Conservation (phyloP, 2,888 invertebrate genomes). For the Eupeodes latifasciatus region DNA sequence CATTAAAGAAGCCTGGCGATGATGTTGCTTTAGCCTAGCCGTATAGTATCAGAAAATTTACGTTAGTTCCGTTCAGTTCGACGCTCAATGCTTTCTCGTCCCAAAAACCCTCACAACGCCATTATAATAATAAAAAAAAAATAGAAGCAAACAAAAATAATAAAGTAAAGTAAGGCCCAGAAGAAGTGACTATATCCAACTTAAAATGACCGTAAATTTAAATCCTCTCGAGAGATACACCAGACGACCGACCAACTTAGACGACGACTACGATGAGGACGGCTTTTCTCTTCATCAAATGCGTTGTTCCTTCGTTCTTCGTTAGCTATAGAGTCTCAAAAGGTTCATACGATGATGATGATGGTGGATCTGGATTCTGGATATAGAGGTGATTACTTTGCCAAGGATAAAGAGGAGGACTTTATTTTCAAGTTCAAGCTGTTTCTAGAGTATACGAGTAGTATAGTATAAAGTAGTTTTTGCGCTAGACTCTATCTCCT, state of each 20-base stretch:
- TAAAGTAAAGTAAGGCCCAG: constrained; percentile 42
- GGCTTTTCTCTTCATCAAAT: constrained; percentile 37
- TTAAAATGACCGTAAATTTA: constrained; percentile 76
- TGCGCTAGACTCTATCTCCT: constrained; percentile 44
- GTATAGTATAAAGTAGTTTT: constrained; percentile 38
- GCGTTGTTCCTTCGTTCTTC: constrained; percentile 41
- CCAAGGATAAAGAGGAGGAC: constrained; percentile 43
- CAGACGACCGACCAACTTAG: background rate
- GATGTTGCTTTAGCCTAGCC: too few relatives aligned
- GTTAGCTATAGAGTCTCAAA: constrained; percentile 5
- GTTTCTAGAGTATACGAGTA: constrained; percentile 10
- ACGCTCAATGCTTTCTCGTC: background rate
- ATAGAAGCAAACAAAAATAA: background rate
- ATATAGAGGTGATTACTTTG: constrained; percentile 45
- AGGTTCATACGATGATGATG: constrained; percentile 8
- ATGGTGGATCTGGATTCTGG: constrained; percentile 1
- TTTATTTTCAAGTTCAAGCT: constrained; percentile 32
- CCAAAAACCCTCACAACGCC: background rate
- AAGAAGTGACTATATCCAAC: constrained; percentile 59
- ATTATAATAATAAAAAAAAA: constrained; percentile 17
- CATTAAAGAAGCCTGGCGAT: constrained; percentile 32
- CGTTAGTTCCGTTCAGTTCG: background rate
- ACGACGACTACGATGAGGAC: background rate
- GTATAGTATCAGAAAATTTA: constrained; percentile 25
- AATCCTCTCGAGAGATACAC: constrained; percentile 62